These are phyloP conservation scores for Leptinotarsa juncta DNA, from an alignment of 2,888 invertebrate genomes.

Conservation along the genomic window DNA sequence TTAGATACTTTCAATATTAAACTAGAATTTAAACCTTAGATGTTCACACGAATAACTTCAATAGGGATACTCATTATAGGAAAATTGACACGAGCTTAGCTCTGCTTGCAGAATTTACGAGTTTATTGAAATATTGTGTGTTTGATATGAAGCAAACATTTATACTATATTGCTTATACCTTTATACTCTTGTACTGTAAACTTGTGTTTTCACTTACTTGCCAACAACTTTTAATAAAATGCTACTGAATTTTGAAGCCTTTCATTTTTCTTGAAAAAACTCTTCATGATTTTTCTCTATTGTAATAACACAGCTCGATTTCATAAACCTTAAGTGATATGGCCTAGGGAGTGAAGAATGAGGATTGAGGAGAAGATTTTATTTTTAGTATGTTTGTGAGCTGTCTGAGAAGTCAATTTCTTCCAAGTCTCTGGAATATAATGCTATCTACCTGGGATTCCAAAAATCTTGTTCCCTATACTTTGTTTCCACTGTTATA, in stretches of 20 bases:
- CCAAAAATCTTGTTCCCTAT: too few species aligned
- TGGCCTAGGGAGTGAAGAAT: too few species aligned
- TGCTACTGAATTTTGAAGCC: conserved; percentile 50
- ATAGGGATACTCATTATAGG: conserved; percentile 34
- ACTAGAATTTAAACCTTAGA: conserved; percentile 44
- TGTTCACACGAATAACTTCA: conserved; percentile 38
- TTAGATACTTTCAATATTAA: conserved; percentile 30
- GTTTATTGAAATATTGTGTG: conserved; percentile 44
- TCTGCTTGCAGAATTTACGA: conserved; percentile 56
- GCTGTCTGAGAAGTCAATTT: too few species aligned
- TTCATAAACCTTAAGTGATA: too few species aligned
- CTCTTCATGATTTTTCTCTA: not conserved
- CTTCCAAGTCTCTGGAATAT: too few species aligned
- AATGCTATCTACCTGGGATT: too few species aligned
- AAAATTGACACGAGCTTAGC: conserved; percentile 54
- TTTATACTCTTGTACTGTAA: conserved; percentile 65
- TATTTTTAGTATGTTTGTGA: too few species aligned
- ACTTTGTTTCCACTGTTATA: too few species aligned
- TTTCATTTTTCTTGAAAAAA: not conserved
- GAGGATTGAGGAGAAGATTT: too few species aligned
- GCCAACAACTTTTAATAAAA: conserved; percentile 65
- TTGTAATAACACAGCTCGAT: too few species aligned
- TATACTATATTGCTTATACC: conserved; percentile 61
- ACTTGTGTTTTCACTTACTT: conserved; percentile 65
- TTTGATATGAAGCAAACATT: conserved; percentile 54